phyloP scores from a whole-genome alignment of 2,888 invertebrate genomes.

The Tinea pellionella region DNA sequence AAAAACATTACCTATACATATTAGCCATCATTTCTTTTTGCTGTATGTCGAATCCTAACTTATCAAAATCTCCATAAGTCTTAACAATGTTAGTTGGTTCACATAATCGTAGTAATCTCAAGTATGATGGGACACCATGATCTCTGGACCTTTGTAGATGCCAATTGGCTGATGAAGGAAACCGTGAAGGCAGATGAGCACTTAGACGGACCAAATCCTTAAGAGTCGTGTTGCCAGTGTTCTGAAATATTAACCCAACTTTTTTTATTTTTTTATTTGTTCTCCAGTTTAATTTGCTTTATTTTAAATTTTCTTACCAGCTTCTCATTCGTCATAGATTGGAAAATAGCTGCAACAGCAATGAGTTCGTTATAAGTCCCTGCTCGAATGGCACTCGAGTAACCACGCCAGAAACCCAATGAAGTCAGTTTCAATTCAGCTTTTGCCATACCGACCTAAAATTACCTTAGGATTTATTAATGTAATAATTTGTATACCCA shows the following conservation, averaged over 20 bases:
- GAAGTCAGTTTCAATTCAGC: constrained; percentile 71
- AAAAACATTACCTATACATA: constrained; percentile 71
- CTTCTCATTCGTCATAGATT: constrained; percentile 79
- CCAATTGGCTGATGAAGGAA: constrained; percentile 57
- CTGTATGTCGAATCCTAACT: constrained; percentile 65
- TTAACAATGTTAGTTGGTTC: constrained; percentile 61
- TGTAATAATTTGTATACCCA: too few relatives aligned
- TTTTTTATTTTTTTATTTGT: neutral
- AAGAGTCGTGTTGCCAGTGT: constrained; percentile 38
- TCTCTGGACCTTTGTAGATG: constrained; percentile 74
- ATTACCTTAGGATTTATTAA: constrained; percentile 3
- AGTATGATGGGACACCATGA: constrained; percentile 83
- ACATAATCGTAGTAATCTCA: constrained; percentile 76
- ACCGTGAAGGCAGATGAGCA: constrained; percentile 72
- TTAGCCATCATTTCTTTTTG: constrained; percentile 73
- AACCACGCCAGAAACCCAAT: constrained; percentile 81
- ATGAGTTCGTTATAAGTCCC: constrained; percentile 82
- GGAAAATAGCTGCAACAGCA: constrained; percentile 79
- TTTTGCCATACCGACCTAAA: constrained; percentile 71
- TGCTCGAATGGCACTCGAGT: constrained; percentile 83
- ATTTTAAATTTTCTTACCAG: constrained; percentile 54
- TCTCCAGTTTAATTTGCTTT: neutral
- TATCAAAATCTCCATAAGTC: constrained; percentile 69
- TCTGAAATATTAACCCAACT: constrained; percentile 38
- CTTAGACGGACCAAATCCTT: constrained; percentile 73